phyloP scores from a whole-genome alignment of 2,797 vertebrate genomes.

The Podarcis lilfordi region DNA sequence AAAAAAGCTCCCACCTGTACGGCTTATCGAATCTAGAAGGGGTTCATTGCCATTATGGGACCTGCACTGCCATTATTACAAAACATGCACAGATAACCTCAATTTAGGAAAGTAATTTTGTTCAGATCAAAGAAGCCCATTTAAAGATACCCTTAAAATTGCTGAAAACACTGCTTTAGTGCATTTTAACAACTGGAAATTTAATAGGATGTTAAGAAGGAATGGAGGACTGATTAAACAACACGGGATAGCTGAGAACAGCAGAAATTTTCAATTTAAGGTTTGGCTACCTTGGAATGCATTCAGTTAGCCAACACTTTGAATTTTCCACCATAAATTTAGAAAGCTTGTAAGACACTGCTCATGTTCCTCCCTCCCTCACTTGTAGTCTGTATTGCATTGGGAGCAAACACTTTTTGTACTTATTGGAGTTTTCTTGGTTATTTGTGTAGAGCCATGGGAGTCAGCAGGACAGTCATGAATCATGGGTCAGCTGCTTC shows the following conservation, averaged over 20 bases:
- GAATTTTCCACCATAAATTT: neutral
- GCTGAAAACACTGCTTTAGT: neutral
- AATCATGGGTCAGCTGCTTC: neutral
- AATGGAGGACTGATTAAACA: conserved; percentile 62
- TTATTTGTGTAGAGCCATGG: too few relatives aligned
- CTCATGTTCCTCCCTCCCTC: too few relatives aligned
- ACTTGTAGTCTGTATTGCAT: too few relatives aligned
- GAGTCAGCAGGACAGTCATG: too few relatives aligned
- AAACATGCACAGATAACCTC: neutral
- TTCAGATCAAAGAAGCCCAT: neutral
- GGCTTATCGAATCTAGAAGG: neutral
- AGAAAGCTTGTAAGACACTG: neutral
- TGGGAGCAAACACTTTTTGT: too few relatives aligned
- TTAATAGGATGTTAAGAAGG: neutral
- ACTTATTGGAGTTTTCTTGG: too few relatives aligned
- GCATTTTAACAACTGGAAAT: neutral
- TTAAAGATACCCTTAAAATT: neutral
- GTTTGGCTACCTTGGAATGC: neutral
- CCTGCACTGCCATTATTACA: conserved; percentile 2
- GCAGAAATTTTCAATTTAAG: conserved; percentile 35
- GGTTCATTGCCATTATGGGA: conserved; percentile 11
- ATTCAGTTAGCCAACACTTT: neutral
- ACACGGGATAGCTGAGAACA: conserved; percentile 41
- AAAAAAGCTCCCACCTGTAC: neutral
- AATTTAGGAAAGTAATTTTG: neutral